Base-by-base conservation (phyloP, 2,797 vertebrate genomes). In the Gobio occitaniae region DNA sequence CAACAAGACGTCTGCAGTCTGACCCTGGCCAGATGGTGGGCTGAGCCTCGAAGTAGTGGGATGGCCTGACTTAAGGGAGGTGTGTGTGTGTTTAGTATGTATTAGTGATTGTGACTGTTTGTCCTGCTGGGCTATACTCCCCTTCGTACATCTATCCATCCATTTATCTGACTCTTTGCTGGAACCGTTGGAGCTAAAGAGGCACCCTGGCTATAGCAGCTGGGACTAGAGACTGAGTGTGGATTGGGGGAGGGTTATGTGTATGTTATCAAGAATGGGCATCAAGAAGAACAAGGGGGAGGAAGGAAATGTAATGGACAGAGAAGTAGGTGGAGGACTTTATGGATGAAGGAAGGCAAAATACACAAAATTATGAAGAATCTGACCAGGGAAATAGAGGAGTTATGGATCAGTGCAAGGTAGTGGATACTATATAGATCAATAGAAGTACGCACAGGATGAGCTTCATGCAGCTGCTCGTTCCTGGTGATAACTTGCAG, bases 1-100 rank as follows among this genome's bases (percentile, higher is more conserved):
- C 47, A 70, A 84, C 25, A 66, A 76, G 38, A 80, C 38, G 78
- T 50, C 84, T 76, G 29, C 74, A 54, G 84, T 82, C 47, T 38
- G 78, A 47, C 75, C 25, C 75, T 72, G 81, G 83, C 80, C 88
- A 85, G 89, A 89, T 89, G 87, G 87, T 75, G 76, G 56, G 48
- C 56, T 32, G 61, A 74, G 61, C 32, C 72, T 54, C 17, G 36
- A 50, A 69, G 16, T 75, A 63, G 63, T 54, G 83, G 75, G 83
- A 15, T 54, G 36, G 48, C 13, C 29, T 80, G 47, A 15, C 41
- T 2, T 1, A 19, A 69, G 29, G 65, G 79, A 68, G 75, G 76
- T 59, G 76, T 82, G 82, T 82, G 82, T 80, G 81, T 70, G 72
- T 70, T 78, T 16, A 69, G 41, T 69, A 25, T 80, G 68, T 72